phyloP scores from a whole-genome alignment of 2,888 invertebrate species.

The Heteropelma amictum region DNA sequence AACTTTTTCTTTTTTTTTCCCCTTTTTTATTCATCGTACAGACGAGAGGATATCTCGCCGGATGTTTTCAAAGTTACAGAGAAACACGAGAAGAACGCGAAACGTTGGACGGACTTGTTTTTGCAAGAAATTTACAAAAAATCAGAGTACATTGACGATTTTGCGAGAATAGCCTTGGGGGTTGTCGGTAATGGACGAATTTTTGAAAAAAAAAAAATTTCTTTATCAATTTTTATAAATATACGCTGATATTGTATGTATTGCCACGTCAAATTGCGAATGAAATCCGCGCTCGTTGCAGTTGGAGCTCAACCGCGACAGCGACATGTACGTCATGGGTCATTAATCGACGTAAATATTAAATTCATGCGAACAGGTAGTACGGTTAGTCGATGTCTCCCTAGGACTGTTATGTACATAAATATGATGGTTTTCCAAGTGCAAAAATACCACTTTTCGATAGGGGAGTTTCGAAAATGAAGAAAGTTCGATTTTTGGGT shows the following conservation, averaged over 20 bases:
- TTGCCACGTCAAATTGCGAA: not conserved
- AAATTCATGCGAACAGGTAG: conserved; percentile 24
- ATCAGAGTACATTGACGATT: no score
- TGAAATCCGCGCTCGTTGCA: conserved; percentile 29
- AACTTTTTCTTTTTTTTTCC: conserved; percentile 8
- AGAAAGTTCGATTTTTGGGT: no score
- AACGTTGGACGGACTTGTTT: no score
- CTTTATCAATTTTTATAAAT: no score
- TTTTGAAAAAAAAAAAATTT: no score
- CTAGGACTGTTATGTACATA: no score
- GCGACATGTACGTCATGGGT: conserved; percentile 19
- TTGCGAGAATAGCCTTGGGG: no score
- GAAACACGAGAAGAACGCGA: conserved; percentile 22
- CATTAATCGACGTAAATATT: conserved; percentile 48
- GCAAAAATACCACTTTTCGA: no score
- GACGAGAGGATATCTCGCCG: conserved; percentile 44
- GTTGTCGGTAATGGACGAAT: no score
- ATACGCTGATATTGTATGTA: not conserved
- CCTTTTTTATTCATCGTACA: conserved; percentile 8
- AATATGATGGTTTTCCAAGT: no score
- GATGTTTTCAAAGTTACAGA: conserved; percentile 65
- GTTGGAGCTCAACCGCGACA: conserved; percentile 5
- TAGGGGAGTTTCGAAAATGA: no score
- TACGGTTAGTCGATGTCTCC: not conserved
- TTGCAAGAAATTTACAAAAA: not conserved